Evolutionary conservation across 1,140 invertebrate species (phyloP), one percentile per base, ranked within the genome.

Genomic region (Conus ventricosus): DNA sequence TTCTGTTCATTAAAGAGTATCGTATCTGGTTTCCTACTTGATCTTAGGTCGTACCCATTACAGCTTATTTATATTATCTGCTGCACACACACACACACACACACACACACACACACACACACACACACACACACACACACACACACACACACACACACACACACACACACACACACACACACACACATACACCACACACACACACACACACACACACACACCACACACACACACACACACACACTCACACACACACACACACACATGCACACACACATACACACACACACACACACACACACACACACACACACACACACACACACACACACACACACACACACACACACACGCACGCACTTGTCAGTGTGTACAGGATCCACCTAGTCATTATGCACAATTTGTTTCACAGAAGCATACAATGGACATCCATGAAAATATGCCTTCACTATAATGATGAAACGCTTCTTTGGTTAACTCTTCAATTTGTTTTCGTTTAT

Each of bases 251-350:
- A 39, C 39, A 39, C 39, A n/a, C 63, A 15, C n/a, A 71, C 63
- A 17, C n/a, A n/a, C n/a, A n/a, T 4, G 63, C n/a, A 15, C 63
- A 4, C n/a, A 15, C 63, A 4, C 81, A 3, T 0, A 51, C 81
- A 6, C 39, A 23, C 53, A 11, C 81, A 83, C 2, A 53, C 8
- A 10, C 15, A 53, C 81, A 83, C 3, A 51, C 81, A 83, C 25
- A 7, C 10, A 8, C 10, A 83, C 39, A 83, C 39, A 83, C 25
- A 7, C 8, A 27, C n/a, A 39, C 80, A 6, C 4, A 54, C 81
- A 83, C 81, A 54, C 81, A 83, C 81, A 83, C 39, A 25, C 78
- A 81, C n/a, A 81, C 39, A 51, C n/a, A 51, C n/a, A 25, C 39
- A 8, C n/a, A 54, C n/a, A 81, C 39, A 51, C 39, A 15, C 7